These are phyloP conservation scores for Pitangus sulphuratus DNA, from an alignment of 2,797 vertebrate species.

Conservation along the genomic window DNA sequence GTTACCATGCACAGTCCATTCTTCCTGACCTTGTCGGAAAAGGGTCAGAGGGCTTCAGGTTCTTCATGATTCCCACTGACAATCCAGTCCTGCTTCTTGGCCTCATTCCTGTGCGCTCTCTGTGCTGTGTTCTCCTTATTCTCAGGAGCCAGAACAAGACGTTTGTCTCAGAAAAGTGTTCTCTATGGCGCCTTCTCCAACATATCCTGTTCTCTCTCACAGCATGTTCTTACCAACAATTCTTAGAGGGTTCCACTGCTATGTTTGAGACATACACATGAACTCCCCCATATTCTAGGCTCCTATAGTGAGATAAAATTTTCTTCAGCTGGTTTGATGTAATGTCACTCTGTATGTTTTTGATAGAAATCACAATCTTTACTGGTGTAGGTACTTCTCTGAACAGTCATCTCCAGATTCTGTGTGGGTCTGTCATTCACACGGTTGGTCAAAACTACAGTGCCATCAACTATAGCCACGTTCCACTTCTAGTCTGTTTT, in stretches of 20 bases:
- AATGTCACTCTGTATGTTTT: background rate
- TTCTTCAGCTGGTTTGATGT: background rate
- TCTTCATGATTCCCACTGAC: background rate
- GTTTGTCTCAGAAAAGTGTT: background rate
- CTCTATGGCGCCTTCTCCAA: background rate
- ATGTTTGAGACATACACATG: background rate
- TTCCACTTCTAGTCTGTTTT: background rate
- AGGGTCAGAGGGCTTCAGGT: background rate
- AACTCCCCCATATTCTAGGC: rapidly evolving
- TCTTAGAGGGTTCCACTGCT: background rate
- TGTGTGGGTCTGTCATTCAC: rapidly evolving
- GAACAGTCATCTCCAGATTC: background rate
- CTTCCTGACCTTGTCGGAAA: background rate
- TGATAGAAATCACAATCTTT: background rate
- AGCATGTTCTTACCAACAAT: background rate
- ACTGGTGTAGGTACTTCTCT: no score
- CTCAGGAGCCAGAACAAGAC: background rate
- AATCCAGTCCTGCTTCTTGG: background rate
- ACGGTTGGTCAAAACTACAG: background rate
- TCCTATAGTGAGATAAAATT: background rate
- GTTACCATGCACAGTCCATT: background rate
- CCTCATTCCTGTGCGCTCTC: background rate
- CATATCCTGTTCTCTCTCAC: rapidly evolving
- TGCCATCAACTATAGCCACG: background rate
- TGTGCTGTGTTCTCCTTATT: background rate